These are phyloP conservation scores for Ornithoptera priamus DNA, from an alignment of 2,888 invertebrate species.

Conservation along the genomic window DNA sequence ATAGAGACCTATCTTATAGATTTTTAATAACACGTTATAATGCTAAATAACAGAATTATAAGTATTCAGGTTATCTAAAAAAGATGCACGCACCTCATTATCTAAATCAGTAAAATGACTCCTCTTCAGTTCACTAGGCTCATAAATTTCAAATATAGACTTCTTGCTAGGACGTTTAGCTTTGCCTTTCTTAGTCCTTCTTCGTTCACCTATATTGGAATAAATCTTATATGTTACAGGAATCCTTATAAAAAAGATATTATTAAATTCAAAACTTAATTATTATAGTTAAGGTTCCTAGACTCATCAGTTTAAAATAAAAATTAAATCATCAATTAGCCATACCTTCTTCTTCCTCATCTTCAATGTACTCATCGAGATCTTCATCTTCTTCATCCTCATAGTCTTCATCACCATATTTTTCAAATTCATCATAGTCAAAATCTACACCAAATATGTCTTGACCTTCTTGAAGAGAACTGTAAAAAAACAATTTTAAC, in stretches of 20 bases:
- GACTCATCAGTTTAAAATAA: neutral
- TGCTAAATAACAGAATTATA: neutral
- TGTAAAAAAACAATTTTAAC: slow-evolving; percentile 44
- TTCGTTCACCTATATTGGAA: slow-evolving; percentile 60
- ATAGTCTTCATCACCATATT: slow-evolving; percentile 92
- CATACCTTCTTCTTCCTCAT: slow-evolving; percentile 84
- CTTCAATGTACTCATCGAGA: slow-evolving; percentile 89
- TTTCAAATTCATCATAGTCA: slow-evolving; percentile 94
- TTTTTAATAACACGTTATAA: no score
- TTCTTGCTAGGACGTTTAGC: slow-evolving; percentile 89
- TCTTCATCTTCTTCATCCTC: slow-evolving; percentile 90
- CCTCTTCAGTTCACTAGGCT: slow-evolving; percentile 97
- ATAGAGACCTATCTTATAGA: no score
- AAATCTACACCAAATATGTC: slow-evolving; percentile 99
- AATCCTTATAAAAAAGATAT: neutral
- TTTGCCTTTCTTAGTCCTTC: slow-evolving; percentile 86
- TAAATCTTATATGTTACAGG: no score
- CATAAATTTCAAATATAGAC: slow-evolving; percentile 96
- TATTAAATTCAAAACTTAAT: no score
- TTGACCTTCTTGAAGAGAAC: slow-evolving; percentile 97
- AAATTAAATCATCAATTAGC: neutral
- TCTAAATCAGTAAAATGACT: slow-evolving; percentile 97
- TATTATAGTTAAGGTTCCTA: no score
- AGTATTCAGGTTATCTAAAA: neutral
- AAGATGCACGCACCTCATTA: slow-evolving; percentile 81